Percentiles rank a stretch among this genome's conserved stretches.
Evolutionary conservation across 2,797 vertebrate genomes (phyloP).

Genomic region (Etheostoma perlongum): DNA sequence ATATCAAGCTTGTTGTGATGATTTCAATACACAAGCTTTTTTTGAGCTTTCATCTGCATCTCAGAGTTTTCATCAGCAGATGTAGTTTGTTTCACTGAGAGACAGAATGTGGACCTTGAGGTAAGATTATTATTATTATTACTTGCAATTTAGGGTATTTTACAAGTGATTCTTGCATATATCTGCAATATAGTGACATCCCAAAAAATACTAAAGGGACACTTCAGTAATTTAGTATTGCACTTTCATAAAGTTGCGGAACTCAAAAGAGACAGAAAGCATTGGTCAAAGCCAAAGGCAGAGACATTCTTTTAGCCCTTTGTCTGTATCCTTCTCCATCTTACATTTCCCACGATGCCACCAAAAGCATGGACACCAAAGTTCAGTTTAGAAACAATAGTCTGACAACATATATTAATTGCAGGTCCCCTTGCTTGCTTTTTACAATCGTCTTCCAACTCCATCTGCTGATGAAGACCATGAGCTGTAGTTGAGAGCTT

Average conservation of each 20-base stretch:
- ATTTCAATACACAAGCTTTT: background rate
- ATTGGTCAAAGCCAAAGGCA: background rate
- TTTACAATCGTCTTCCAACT: background rate
- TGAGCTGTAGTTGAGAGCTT: background rate
- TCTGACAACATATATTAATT: background rate
- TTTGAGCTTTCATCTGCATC: background rate
- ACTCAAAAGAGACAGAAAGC: no score
- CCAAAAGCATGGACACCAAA: background rate
- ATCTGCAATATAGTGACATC: background rate
- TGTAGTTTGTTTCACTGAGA: no score
- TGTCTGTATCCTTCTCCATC: background rate
- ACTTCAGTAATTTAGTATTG: background rate
- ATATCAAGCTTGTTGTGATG: background rate
- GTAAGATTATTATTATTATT: background rate
- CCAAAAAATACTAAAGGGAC: background rate
- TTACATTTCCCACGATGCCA: constrained; percentile 9
- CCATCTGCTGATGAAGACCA: background rate
- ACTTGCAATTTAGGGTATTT: background rate
- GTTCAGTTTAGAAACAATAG: background rate
- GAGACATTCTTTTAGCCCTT: background rate
- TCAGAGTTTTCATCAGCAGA: background rate
- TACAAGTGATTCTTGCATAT: background rate
- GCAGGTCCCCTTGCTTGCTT: background rate
- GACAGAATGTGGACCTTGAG: background rate
- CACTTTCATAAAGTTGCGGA: background rate